Base-by-base conservation (phyloP, 2,113 vertebrate species). In the Cyanistes caeruleus region DNA sequence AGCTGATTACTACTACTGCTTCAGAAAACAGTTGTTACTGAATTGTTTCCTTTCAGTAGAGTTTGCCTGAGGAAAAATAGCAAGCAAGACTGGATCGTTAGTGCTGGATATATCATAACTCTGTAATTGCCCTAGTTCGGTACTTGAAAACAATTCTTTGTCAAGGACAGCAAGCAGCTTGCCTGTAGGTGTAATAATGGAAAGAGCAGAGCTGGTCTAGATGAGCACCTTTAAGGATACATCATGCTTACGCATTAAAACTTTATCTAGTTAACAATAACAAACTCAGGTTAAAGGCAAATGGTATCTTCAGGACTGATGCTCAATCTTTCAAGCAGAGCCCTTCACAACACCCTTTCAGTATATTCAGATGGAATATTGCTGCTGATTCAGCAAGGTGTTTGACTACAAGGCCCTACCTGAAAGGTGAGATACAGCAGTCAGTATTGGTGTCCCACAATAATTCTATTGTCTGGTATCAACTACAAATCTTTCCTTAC, bases 21-120 rank as follows among this genome's bases (percentile, higher is more conserved):
- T 95, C 90, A 82, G 52, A 93, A 95, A 96, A 93, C 80, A 93
- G 90, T 94, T 97, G 93, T 85, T 91, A 76, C 53, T 62, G 55
- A 95, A 96, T 58, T 90, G 80, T 89, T 95, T 93, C 87, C 64
- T 84, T 92, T 93, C 92, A 92, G 31, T 46, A 82, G 46, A 78
- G 49, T 43, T 25, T 48, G 93, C 90, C 88, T 60, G 79, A 90
- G 90, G 93, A 96, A 90, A 72, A 83, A 94, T 18, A 72, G 56
- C 72, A 93, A 91, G 63, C 0, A 1, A 81, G 44, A 84, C 62
- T 49, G 49, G 64, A 84, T 90, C 0, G 3, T 86, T 92, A 92
- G 68, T 10, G 31, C 39, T 92, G 68, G 76, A 67, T 93, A 49
- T 92, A 86, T 67, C 68, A 74, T 68, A 97, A 93, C 52, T 90